phyloP scores from a whole-genome alignment of 2,797 vertebrate genomes.

The Clarias platycephalus region DNA sequence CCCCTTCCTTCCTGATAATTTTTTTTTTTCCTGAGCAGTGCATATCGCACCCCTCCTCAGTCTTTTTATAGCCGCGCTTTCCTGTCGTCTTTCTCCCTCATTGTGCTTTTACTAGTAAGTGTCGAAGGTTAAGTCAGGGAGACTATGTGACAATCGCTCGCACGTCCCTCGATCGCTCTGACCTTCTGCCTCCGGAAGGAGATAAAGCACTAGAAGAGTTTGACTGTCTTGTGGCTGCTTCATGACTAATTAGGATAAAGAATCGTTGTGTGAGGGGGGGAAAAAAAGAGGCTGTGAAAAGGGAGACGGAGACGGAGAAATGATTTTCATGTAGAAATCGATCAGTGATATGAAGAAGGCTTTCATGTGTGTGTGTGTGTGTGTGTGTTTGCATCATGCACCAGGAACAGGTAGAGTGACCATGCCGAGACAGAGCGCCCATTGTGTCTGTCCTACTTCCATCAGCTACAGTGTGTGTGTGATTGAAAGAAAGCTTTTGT shows the following conservation, averaged over 20 bases:
- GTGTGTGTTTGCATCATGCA: background rate
- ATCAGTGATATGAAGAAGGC: background rate
- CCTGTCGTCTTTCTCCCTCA: background rate
- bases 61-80: background rate
- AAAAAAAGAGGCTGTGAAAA: background rate
- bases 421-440: constrained; percentile 9
- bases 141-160: constrained; percentile 59
- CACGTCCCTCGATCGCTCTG: background rate
- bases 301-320: constrained; percentile 12
- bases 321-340: background rate
- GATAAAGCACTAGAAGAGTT: background rate
- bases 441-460: constrained; percentile 22
- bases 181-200: constrained; percentile 13
- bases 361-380: background rate
- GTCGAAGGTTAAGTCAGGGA: constrained; percentile 66
- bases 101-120: constrained; percentile 44
- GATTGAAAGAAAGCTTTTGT: constrained; percentile 41
- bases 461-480: constrained; percentile 20
- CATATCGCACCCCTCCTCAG: background rate
- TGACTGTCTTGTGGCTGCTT: background rate
- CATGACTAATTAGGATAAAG: background rate
- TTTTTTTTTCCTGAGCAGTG: constrained; percentile 38
- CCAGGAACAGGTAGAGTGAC: constrained; percentile 61
- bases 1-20: constrained; percentile 19
- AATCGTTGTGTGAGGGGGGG: background rate